These are phyloP conservation scores for Amblyteles armatorius DNA, from an alignment of 2,888 invertebrate species.

Conservation along the genomic window DNA sequence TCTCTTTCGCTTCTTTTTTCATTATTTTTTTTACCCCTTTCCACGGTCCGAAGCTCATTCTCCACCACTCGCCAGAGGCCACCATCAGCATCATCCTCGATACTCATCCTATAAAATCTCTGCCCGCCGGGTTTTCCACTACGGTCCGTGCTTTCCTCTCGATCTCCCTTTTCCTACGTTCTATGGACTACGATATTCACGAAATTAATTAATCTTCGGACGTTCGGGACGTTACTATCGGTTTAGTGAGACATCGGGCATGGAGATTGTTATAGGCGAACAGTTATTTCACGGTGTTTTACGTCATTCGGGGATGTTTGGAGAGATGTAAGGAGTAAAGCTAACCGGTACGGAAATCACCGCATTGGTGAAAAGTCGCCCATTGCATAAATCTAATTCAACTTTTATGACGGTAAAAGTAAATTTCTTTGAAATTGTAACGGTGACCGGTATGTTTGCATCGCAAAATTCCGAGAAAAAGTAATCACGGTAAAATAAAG, in stretches of 20 bases:
- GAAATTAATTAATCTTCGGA: constrained; percentile 68
- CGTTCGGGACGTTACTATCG: constrained; percentile 47
- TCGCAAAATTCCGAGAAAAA: no score
- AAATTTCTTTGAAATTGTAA: no score
- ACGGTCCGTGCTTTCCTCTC: background rate
- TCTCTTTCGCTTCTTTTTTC: background rate
- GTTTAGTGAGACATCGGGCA: background rate
- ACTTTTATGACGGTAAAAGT: no score
- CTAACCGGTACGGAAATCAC: no score
- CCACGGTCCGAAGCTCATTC: constrained; percentile 15
- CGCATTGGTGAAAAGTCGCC: no score
- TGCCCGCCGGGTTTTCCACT: background rate
- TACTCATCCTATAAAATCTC: constrained; percentile 20
- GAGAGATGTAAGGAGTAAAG: no score
- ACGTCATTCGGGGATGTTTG: background rate
- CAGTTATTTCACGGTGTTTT: background rate
- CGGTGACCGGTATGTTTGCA: no score
- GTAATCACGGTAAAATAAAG: no score
- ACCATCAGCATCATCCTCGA: constrained; percentile 38
- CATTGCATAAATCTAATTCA: no score
- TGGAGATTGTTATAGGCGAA: constrained; percentile 30
- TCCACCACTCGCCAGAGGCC: constrained; percentile 5
- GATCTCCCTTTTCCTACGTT: background rate
- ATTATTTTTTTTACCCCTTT: background rate
- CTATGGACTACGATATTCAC: constrained; percentile 56